Base-by-base conservation (phyloP, 2,888 invertebrate species). In the Philopedon plagiatum region DNA sequence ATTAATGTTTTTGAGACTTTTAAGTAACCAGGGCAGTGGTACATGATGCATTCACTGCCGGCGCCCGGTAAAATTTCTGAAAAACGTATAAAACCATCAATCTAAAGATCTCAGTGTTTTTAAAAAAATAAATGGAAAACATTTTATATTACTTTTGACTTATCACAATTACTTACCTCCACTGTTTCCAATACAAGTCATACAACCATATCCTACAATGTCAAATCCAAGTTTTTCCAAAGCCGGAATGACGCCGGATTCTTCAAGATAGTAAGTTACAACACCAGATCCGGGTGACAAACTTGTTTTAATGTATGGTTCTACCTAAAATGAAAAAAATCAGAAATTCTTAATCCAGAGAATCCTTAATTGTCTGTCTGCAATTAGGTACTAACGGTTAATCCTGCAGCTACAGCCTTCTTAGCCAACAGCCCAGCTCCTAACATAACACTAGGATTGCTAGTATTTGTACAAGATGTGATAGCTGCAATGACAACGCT, bases 171-270 rank as follows among this genome's bases (percentile, higher is more conserved):
- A n/a, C n/a, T 23, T 66, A 71, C 74, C 97, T 0, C 99, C 99
- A 4, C 96, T 96, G 87, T 99, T 99, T 0, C 99, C 99, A 78
- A 99, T 99, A 83, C 99, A 99, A 0, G 99, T 99, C 98, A 98
- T 99, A 85, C 99, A 99, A 0, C 99, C 99, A 82, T 98, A 99
- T n/a, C 99, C 99, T 0, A 98, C 98, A 56, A 96, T 92, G 21
- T 95, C 91, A 84, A 99, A 99, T 5, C 98, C 98, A 0, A 98
- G 87, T 82, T 93, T 88, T 79, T 93, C 92, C 65, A 99, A 85
- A 80, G 93, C 93, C 0, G 96, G 95, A 13, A 96, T 90, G 1
- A 99, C 97, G 0, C 98, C 98, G 0, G 97, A 97, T 83, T 97
- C 97, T 83, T 90, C 87, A 4, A 87, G 80, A 78, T 87, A 87